These are phyloP conservation scores for Agriopis marginaria DNA, from an alignment of 2,888 invertebrate genomes.

Conservation along the genomic window DNA sequence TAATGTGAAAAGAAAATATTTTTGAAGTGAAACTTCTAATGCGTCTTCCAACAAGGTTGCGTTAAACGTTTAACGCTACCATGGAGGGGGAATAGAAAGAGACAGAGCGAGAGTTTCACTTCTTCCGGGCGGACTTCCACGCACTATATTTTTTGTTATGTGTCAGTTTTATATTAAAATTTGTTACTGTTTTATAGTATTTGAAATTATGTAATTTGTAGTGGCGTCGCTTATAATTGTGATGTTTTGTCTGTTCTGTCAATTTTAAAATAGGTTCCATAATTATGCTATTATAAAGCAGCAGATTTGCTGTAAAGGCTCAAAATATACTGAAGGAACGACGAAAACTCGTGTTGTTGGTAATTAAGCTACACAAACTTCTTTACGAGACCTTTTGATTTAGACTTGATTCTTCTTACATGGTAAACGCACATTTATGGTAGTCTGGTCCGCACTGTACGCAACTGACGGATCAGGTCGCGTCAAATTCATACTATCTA, in stretches of 20 bases:
- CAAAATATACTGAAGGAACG: slow-evolving; percentile 31
- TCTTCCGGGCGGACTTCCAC: too few relatives aligned
- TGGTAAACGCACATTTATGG: not conserved
- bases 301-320: slow-evolving; percentile 20
- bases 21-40: too few relatives aligned
- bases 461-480: too few relatives aligned
- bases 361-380: not conserved
- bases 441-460: too few relatives aligned
- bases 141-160: not conserved
- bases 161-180: not conserved
- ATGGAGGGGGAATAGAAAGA: too few relatives aligned
- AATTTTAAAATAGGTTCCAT: slow-evolving; percentile 29
- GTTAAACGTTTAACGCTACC: too few relatives aligned
- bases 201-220: slow-evolving; percentile 45
- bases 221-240: slow-evolving; percentile 54
- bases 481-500: too few relatives aligned
- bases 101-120: too few relatives aligned
- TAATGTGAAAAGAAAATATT: too few relatives aligned
- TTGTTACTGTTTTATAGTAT: slow-evolving; percentile 9
- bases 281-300: slow-evolving; percentile 21
- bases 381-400: slow-evolving; percentile 1
- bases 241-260: slow-evolving; percentile 36
- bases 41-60: too few relatives aligned
- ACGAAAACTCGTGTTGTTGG: slow-evolving; percentile 15
- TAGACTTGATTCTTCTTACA: not conserved